Conservation (phyloP, 1,140 invertebrate genomes). For the Sogatella furcifera region DNA sequence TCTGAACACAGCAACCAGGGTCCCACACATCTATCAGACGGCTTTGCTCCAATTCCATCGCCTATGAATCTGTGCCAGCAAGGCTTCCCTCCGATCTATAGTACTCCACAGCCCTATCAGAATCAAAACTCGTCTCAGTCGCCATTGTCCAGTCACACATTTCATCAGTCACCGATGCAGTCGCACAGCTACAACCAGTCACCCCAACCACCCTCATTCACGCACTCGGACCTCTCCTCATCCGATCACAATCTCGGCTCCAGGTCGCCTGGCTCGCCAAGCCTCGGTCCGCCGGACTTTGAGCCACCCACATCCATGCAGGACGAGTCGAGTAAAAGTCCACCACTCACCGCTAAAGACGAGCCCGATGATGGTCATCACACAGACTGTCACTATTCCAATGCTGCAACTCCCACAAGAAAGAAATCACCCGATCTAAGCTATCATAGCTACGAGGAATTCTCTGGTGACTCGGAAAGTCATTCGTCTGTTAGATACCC, state of each 20-base stretch:
- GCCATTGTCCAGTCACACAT: constrained; percentile 23
- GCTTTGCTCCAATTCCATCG: constrained; percentile 44
- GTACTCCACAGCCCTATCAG: constrained; percentile 32
- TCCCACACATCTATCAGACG: constrained; percentile 29
- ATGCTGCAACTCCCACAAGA: constrained; percentile 33
- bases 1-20: constrained; percentile 5
- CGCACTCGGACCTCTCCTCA: constrained; percentile 61
- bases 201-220: constrained; percentile 48
- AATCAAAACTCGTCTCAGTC: constrained; percentile 25
- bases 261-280: constrained; percentile 50
- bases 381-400: constrained; percentile 41
- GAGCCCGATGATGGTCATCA: constrained; percentile 19
- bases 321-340: constrained; percentile 34
- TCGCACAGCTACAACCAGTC: constrained; percentile 31
- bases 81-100: constrained; percentile 33
- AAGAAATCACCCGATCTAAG: constrained; percentile 20
- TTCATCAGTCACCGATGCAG: constrained; percentile 26
- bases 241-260: constrained; percentile 50
- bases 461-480: constrained; percentile 24
- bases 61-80: constrained; percentile 36
- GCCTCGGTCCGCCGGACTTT: constrained; percentile 59
- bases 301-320: constrained; percentile 55
- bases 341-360: constrained; percentile 20
- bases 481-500: constrained; percentile 23
- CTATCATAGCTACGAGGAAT: constrained; percentile 29